Conservation (phyloP, 2,888 invertebrate genomes). For the Andricus quercusramuli region DNA sequence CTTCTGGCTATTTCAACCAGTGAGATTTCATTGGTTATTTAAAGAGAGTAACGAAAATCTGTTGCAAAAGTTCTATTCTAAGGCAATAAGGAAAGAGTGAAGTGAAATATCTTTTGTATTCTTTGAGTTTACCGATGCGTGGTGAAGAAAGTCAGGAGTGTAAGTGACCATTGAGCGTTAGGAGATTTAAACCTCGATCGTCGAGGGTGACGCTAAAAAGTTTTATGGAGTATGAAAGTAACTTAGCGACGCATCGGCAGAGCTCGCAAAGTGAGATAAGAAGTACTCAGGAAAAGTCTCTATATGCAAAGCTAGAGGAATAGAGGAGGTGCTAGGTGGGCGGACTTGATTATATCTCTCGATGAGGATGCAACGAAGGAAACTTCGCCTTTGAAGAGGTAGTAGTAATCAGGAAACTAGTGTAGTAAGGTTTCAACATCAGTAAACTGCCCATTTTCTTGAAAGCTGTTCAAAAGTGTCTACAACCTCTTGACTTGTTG, state of each 20-base stretch:
- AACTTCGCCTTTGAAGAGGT: constrained; percentile 24
- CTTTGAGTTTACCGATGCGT: background rate
- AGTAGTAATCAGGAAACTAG: constrained; percentile 24
- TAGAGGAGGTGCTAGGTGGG: constrained; percentile 23
- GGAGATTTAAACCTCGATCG: constrained; percentile 11
- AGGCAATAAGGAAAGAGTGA: background rate
- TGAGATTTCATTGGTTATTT: too few species aligned
- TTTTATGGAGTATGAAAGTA: constrained; percentile 38
- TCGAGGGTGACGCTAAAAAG: constrained; percentile 25
- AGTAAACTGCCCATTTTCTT: background rate
- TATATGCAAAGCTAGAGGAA: constrained; percentile 23
- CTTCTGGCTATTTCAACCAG: too few species aligned
- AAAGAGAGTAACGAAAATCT: background rate
- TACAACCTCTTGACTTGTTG: background rate
- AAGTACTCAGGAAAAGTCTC: constrained; percentile 15
- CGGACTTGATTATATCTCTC: constrained; percentile 39
- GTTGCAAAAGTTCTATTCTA: background rate
- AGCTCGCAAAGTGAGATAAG: constrained; percentile 35
- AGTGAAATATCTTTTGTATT: background rate
- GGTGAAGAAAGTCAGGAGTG: background rate
- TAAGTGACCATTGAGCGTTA: background rate
- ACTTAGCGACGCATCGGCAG: constrained; percentile 17
- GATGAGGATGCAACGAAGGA: constrained; percentile 29
- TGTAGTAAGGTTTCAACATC: constrained; percentile 5
- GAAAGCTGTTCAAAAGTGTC: background rate